Base-by-base conservation (phyloP, 2,888 invertebrate species). In the Drosophila glabriapex region DNA sequence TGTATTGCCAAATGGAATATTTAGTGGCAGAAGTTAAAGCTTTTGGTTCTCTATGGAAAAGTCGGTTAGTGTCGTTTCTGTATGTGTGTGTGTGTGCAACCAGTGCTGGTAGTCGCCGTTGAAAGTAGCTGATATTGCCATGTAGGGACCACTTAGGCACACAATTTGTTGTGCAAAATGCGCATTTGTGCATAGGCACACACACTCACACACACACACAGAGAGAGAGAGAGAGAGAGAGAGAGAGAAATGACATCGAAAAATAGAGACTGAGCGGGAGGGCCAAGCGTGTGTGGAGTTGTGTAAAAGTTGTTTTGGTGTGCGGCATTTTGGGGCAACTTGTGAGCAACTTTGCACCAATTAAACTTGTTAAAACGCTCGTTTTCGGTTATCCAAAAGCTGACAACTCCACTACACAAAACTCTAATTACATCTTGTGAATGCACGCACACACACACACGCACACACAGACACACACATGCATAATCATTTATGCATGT, bases 361-460 rank as follows among this genome's bases (percentile, higher is more conserved):
- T 88, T 88, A 88, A 88, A 88, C 87, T 90, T 90, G 91, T 88
- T 88, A 90, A 88, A 88, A 88, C 84, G 87, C 87, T 88, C 91
- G 91, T 88, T 88, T 87, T 88, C 80, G 87, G 91, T 90, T 88
- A 90, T 86, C 85, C 90, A 79, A 90, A 89, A 89, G 88, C 80
- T 89, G 87, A 84, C 85, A 89, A 89, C 89, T 89, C 78, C 81
- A 76, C 89, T 76, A 81, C 70, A 86, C 90, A 87, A 83, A 86
- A 88, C 87, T 90, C 89, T 88, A 90, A 88, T 88, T 88, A 88
- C 87, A 88, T 88, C 90, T 90, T 79, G 76, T 80, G 84, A 86
- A 83, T 73, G 69, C 61, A 54, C 73, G 62, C 67, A 46, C 43
- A 39, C 41, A 60, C 58, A 46, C 39, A 65, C 37, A 41, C 41